Conservation (phyloP, 37 sponge, comb jelly and placozoan genomes). For the Hexactinellida sp. region DNA sequence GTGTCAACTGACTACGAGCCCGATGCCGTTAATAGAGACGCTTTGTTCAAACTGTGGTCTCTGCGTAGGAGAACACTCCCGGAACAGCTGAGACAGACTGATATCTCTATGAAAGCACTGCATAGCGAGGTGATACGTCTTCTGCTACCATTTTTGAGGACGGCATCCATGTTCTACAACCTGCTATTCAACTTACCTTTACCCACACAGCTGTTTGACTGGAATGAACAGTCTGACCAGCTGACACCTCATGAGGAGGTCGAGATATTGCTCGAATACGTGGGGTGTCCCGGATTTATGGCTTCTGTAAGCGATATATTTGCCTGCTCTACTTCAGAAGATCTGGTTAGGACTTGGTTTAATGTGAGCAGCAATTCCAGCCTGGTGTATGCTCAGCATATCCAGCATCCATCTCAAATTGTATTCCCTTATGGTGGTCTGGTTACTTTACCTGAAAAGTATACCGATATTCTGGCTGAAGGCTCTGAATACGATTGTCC, state of each 20-base stretch:
- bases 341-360: not conserved
- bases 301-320: not conserved
- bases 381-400: not conserved
- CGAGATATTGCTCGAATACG: not conserved
- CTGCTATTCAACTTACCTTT: not conserved
- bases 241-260: not conserved
- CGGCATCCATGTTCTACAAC: not conserved
- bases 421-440: not conserved
- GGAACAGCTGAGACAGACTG: not conserved
- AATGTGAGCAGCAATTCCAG: not conserved
- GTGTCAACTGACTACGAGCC: not conserved
- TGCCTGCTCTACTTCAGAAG: not conserved
- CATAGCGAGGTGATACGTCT: not conserved
- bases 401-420: not conserved
- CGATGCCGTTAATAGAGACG: not conserved
- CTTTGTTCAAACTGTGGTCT: not conserved
- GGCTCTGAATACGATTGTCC: not conserved
- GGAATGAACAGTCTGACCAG: not conserved
- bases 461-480: not conserved
- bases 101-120: not conserved
- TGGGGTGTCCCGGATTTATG: not conserved
- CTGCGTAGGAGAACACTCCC: not conserved
- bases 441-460: not conserved
- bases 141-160: not conserved
- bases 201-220: not conserved